These are phyloP conservation scores for Ashinkailepas kermadecensis DNA, from an alignment of 2,888 invertebrate species.

Conservation along the genomic window DNA sequence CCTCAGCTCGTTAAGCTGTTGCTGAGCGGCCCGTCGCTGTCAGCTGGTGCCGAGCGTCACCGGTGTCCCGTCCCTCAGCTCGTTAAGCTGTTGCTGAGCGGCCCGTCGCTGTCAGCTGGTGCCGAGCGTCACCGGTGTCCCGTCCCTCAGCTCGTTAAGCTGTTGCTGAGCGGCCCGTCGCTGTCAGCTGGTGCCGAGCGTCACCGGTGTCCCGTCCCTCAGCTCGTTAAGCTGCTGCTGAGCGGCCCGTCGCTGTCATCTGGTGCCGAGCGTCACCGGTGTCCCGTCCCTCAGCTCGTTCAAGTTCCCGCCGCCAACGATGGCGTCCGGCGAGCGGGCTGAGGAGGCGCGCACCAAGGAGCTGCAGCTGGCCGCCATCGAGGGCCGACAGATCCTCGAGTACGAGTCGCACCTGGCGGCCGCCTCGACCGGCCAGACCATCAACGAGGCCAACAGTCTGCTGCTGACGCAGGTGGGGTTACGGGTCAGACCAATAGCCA, in stretches of 20 bases:
- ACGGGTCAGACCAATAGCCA: too few species aligned
- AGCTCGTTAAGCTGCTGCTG: background rate
- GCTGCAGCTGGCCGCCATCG: slow-evolving; percentile 58
- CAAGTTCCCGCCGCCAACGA: slow-evolving; percentile 59
- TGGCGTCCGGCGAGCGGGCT: slow-evolving; percentile 51
- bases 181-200: too few species aligned
- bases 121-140: too few species aligned
- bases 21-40: too few species aligned
- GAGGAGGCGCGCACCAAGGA: slow-evolving; percentile 57
- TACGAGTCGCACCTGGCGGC: slow-evolving; percentile 87
- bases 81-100: too few species aligned
- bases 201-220: background rate
- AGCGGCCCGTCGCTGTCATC: too few species aligned
- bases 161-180: too few species aligned
- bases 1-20: slow-evolving; percentile 10
- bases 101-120: too few species aligned
- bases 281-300: background rate
- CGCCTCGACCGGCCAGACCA: slow-evolving; percentile 69
- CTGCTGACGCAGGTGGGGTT: slow-evolving; percentile 48
- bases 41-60: too few species aligned
- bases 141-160: slow-evolving; percentile 5
- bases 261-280: too few species aligned
- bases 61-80: background rate
- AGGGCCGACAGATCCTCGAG: slow-evolving; percentile 71
- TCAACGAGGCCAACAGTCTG: slow-evolving; percentile 81